Percentiles rank a stretch among this genome's conserved stretches.
Conservation (phyloP, 2,797 vertebrate species). For the Mionectes olivaceus region DNA sequence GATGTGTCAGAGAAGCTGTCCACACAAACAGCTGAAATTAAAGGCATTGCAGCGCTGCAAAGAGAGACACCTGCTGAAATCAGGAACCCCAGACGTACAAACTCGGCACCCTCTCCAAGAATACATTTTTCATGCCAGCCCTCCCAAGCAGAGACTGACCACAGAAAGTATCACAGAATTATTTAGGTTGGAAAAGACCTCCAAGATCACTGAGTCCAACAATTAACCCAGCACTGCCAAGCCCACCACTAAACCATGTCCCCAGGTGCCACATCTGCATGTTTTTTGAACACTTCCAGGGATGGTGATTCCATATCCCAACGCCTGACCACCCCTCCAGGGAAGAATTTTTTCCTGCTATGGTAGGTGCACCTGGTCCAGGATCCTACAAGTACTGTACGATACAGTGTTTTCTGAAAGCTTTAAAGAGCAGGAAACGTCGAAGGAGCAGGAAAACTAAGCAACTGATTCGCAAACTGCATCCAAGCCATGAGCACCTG, state of each 20-base stretch:
- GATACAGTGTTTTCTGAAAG: background rate
- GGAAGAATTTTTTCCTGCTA: background rate
- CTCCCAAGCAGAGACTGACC: background rate
- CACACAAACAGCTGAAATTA: background rate
- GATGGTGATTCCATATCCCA: background rate
- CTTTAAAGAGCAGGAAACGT: background rate
- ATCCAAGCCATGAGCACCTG: background rate
- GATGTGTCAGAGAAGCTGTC: background rate
- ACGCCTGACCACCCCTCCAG: background rate
- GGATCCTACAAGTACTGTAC: background rate
- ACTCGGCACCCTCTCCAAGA: background rate
- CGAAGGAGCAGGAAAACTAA: background rate
- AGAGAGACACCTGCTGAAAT: background rate
- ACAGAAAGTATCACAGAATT: background rate
- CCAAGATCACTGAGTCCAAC: background rate
- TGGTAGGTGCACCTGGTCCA: background rate
- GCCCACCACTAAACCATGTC: fast-evolving
- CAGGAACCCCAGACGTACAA: background rate
- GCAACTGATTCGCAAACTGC: background rate
- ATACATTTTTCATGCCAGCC: background rate
- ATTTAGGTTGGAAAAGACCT: background rate
- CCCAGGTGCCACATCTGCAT: background rate
- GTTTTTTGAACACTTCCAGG: background rate
- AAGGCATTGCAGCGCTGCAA: background rate
- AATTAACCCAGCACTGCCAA: background rate